A percentile compares a stretch with the other conserved stretches of the same genome.
phyloP scores from a whole-genome alignment of 2,888 invertebrate species.

The Galeopsomyia nigrocyanea region DNA sequence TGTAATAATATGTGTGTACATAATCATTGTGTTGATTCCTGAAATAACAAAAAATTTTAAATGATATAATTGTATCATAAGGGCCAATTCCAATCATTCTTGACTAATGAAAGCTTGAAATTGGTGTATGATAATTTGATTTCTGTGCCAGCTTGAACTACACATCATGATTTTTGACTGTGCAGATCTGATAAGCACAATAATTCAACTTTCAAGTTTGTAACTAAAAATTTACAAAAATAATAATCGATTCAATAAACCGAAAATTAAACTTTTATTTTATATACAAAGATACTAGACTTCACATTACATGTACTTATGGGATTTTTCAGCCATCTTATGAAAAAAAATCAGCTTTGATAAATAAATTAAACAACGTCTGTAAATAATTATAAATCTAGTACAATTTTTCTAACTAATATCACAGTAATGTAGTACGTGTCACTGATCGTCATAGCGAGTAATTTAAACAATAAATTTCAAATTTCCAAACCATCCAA shows the following conservation, averaged over 20 bases:
- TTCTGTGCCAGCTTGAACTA: conserved; percentile 66
- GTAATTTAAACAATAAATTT: conserved; percentile 9
- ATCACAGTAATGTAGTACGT: conserved; percentile 34
- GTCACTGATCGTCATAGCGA: background rate
- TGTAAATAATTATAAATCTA: background rate
- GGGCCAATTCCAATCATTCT: conserved; percentile 32
- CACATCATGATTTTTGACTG: conserved; percentile 55
- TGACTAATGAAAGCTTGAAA: conserved; percentile 32
- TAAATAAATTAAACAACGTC: background rate
- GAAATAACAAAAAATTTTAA: conserved; percentile 1
- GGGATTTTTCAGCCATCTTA: background rate
- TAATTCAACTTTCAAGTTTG: background rate
- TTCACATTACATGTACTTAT: conserved; percentile 7
- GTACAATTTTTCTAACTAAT: conserved; percentile 15
- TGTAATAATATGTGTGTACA: conserved; percentile 1
- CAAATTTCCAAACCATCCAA: conserved; percentile 71
- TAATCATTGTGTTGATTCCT: background rate
- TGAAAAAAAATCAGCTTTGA: no score
- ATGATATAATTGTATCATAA: conserved; percentile 34
- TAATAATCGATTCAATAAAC: no score
- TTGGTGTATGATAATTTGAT: conserved; percentile 51
- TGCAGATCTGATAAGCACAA: conserved; percentile 64
- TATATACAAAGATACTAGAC: background rate
- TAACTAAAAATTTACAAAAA: background rate
- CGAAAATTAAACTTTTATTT: background rate